Evolutionary conservation across 2,888 invertebrate genomes (phyloP).

Genomic region (Dusona sp.): DNA sequence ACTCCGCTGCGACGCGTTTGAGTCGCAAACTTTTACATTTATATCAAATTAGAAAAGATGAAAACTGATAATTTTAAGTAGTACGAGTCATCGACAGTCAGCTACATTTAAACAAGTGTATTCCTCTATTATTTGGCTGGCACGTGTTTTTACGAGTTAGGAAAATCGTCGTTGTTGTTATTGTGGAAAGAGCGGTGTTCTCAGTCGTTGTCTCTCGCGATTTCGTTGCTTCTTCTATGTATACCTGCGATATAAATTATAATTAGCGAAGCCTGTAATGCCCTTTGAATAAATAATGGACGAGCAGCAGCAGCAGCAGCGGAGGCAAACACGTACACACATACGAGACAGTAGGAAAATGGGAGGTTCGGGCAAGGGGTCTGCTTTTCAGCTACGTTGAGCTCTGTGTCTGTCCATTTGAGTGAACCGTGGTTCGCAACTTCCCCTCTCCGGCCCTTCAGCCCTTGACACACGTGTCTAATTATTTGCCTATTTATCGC

Average conservation of each 20-base stretch:
- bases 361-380: constrained; percentile 32
- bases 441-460: constrained; percentile 16
- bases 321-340: constrained; percentile 65
- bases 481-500: constrained; percentile 16
- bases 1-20: too few relatives aligned
- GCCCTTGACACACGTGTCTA: neutral
- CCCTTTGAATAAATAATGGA: constrained; percentile 82
- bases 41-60: neutral
- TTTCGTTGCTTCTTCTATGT: constrained; percentile 72
- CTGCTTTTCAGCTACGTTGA: constrained; percentile 28
- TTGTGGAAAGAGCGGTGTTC: neutral
- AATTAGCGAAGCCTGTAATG: constrained; percentile 82
- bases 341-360: constrained; percentile 42
- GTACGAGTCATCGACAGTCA: neutral
- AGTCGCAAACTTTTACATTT: too few relatives aligned
- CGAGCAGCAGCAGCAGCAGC: constrained; percentile 74
- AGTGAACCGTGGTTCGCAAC: constrained; percentile 62
- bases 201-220: constrained; percentile 68
- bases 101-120: neutral
- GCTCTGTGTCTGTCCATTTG: constrained; percentile 64
- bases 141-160: neutral
- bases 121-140: neutral
- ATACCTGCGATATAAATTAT: constrained; percentile 81
- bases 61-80: neutral
- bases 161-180: neutral